These are phyloP conservation scores for Clusia tigrina DNA, from an alignment of 2,888 invertebrate species.

Conservation along the genomic window DNA sequence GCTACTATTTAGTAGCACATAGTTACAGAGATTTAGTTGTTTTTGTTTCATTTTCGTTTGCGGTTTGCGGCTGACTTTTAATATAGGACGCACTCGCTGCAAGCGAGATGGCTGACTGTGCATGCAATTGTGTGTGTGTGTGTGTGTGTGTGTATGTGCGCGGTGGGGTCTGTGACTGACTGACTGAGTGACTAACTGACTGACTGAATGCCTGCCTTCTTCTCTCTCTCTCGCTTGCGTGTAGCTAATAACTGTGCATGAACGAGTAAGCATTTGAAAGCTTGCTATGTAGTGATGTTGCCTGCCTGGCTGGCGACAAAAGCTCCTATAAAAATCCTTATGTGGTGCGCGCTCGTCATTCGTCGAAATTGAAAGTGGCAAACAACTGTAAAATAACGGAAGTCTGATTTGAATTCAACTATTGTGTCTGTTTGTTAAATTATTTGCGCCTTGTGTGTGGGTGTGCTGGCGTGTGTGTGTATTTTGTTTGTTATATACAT, in stretches of 20 bases:
- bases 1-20: too few species aligned
- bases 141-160: slow-evolving; percentile 8
- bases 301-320: background rate
- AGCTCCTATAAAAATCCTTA: slow-evolving; percentile 14
- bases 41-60: too few species aligned
- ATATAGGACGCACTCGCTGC: too few species aligned
- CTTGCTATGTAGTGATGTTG: background rate
- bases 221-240: background rate
- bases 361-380: slow-evolving; percentile 6
- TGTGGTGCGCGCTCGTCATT: background rate
- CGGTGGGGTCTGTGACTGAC: too few species aligned
- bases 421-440: background rate
- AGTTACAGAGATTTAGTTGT: too few species aligned
- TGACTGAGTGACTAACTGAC: too few species aligned
- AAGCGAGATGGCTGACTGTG: background rate
- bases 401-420: background rate
- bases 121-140: slow-evolving; percentile 11
- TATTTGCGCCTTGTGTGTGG: background rate
- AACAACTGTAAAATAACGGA: slow-evolving; percentile 20
- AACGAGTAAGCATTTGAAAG: background rate
- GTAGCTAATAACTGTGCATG: background rate
- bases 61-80: too few species aligned
- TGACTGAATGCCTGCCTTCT: too few species aligned
- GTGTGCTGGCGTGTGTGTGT: background rate
- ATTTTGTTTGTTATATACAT: background rate